A percentile compares a stretch with the other conserved stretches of the same genome.
Conservation (phyloP, 2,797 vertebrate species). For the Pempheris klunzingeri region DNA sequence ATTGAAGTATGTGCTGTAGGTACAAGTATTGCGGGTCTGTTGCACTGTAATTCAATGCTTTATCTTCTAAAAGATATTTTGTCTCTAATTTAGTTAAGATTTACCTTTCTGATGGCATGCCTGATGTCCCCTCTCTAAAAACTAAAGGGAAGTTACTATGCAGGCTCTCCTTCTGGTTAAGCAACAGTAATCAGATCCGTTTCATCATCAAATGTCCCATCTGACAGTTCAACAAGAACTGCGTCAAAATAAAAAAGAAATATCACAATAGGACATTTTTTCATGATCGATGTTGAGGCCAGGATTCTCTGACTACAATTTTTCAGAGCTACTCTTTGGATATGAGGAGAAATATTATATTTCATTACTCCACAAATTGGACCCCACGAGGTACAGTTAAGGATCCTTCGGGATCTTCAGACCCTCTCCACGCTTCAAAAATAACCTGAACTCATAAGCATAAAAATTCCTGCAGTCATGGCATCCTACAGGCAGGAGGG, state of each 20-base stretch:
- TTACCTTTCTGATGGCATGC: background rate
- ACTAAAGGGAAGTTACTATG: background rate
- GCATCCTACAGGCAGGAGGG: background rate
- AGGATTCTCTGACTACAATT: conserved; percentile 3
- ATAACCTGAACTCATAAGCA: conserved; percentile 16
- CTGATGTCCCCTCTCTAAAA: conserved; percentile 4
- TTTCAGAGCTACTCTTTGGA: conserved; percentile 3
- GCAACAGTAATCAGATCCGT: background rate
- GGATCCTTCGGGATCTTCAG: conserved; percentile 32
- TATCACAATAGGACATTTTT: background rate
- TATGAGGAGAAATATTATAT: conserved; percentile 43
- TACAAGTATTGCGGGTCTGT: background rate
- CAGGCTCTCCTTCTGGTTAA: background rate
- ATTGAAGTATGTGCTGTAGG: background rate
- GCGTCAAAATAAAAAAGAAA: conserved; percentile 1
- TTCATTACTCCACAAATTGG: conserved; percentile 60
- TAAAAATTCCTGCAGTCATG: background rate
- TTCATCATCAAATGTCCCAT: background rate
- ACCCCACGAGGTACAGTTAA: conserved; percentile 42
- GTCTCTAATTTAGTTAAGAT: background rate
- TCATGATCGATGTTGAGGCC: conserved; percentile 7
- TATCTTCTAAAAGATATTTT: background rate
- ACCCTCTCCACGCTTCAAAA: conserved; percentile 22
- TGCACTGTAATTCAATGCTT: background rate
- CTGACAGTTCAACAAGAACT: background rate